Evolutionary conservation across 2,113 vertebrate genomes (phyloP).

Genomic region (Hypocryptadius cinnamomeus): DNA sequence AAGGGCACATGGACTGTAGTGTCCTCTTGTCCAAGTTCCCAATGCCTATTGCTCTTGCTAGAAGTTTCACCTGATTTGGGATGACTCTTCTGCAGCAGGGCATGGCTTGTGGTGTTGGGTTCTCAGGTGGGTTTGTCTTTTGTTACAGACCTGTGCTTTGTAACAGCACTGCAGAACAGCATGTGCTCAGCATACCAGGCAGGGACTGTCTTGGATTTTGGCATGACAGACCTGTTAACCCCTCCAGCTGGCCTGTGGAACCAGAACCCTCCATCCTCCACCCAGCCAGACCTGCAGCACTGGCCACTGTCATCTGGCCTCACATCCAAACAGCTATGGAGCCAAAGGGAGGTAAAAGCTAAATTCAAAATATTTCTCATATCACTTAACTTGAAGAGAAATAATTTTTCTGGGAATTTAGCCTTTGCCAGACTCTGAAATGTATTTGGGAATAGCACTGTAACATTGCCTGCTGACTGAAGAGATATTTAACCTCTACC

Average conservation of each 20-base stretch:
- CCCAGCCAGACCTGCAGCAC: background rate
- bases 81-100: background rate
- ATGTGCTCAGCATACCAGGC: background rate
- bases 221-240: background rate
- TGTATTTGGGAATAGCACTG: background rate
- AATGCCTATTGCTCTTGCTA: background rate
- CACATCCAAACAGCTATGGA: background rate
- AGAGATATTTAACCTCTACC: background rate
- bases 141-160: background rate
- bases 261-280: background rate
- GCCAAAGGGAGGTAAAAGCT: background rate
- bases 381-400: background rate
- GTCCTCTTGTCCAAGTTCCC: background rate
- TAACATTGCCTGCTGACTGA: background rate
- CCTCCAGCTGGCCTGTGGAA: background rate
- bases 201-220: background rate
- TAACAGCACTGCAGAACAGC: background rate
- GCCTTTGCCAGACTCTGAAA: background rate
- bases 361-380: background rate
- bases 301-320: background rate
- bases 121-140: background rate
- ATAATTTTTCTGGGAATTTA: background rate
- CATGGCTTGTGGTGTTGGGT: too few species aligned
- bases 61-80: background rate
- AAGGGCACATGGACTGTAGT: fast-evolving